Base-by-base conservation (phyloP, 2,888 invertebrate species). In the Serripes groenlandicus region DNA sequence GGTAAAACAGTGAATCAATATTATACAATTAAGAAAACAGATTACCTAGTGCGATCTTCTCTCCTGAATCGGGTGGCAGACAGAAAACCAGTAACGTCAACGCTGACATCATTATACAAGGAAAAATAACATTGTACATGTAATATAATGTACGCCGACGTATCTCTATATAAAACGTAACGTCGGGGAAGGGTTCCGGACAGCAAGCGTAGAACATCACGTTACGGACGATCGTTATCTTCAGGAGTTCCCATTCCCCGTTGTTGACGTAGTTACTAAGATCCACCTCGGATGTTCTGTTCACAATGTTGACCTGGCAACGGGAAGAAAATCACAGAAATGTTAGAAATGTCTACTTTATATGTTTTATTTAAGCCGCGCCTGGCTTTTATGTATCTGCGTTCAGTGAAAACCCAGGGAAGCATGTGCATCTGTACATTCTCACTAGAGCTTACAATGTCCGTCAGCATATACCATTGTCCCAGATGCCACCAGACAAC, bases 31-130 rank as follows among this genome's bases (percentile, higher is more conserved):
- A 42, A 18, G 42, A 18, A 42, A 42, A 18, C 5, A 26, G 15
- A 2, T 30, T 76, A 86, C 86, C 96, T 34, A 96, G 92, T 28
- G 95, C 96, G 75, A 96, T 95, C 90, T 96, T 96, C 92, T 96
- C 95, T 3, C 96, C 95, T 2, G 95, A 95, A 88, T 96, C 95
- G 0, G 96, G 96, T 4, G 96, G 96, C 72, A 96, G 93, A 88
- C 95, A 95, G 92, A 96, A 96, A 23, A 96, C 96, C 42, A 96
- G 93, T 66, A 96, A 93, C 0, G 96, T 96, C 66, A 96, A 92
- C 96, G 97, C 77, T 95, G 96, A 69, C 97, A 96, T 95, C 96
- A 96, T 96, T 86, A 96, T 95, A 89, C 96, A 96, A 5, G 96
- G 96, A 87, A 96, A 95, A 35, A 96, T 95, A 42, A 96, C 95